Base-by-base conservation (phyloP, 2,888 invertebrate genomes). In the Drosophila anomelani region DNA sequence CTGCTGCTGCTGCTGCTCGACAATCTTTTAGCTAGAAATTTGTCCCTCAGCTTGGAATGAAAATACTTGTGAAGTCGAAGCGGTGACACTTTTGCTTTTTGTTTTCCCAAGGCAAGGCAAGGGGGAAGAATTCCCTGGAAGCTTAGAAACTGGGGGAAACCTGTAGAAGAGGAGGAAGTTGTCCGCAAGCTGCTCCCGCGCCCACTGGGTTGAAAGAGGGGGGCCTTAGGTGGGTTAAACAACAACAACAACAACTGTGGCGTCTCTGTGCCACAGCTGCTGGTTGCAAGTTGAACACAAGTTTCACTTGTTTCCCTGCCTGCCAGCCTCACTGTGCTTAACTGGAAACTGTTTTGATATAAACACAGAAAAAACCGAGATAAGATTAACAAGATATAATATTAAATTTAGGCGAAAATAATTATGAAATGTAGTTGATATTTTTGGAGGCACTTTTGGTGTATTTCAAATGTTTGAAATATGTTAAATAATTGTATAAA, bases 71-170 rank as follows among this genome's bases (percentile, higher is more conserved):
- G 68, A 47, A 61, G 62, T 64, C 64, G 64, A 51, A 44, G 64
- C 47, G 64, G 54, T 59, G 73, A 78, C 86, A 88, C 84, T 84
- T 86, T 84, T 84, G 86, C 76, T 88, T 88, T 88, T 84, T 88
- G 73, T 85, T 77, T 68, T 62, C 58, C 46, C 54, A 75, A 55
- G 39, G n/a, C 54, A 75, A 55, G 39, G n/a, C 20, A 15, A 13
- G 44, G 49, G 15, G 29, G 2, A 10, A 41, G 55, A 73, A 73
- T 57, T 54, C 57, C 10, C 38, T 72, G 56, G 56, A 63, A 73
- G 51, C 20, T 54, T 10, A 29, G 32, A 69, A 69, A 17, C 38
- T 69, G 29, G 29, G 34, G 39, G 46, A 36, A 51, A 23, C 32
- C 32, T 49, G 55, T 17, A 20, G 12, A 61, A 20, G 12, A 56